Conservation (phyloP, 2,113 vertebrate genomes). For the Scolopax mira region DNA sequence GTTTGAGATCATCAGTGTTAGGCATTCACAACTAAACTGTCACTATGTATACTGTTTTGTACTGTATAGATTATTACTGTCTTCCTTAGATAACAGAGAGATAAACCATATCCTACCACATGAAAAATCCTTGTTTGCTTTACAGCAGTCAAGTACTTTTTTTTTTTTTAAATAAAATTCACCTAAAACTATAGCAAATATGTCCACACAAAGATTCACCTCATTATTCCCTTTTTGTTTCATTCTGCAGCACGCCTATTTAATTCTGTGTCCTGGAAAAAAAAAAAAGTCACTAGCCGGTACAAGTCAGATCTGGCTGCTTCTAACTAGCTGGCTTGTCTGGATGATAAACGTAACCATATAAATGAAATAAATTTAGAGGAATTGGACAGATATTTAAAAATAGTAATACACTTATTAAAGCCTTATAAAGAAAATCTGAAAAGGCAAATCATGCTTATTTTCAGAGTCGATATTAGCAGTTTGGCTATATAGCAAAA, state of each 20-base stretch:
- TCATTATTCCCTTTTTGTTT: neutral
- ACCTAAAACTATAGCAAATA: neutral
- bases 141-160: neutral
- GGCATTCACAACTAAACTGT: neutral
- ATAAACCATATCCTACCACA: neutral
- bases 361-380: neutral
- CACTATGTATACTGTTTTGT: neutral
- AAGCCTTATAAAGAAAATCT: neutral
- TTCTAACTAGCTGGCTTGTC: neutral
- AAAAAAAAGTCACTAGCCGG: neutral
- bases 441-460: neutral
- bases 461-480: neutral
- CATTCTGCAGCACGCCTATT: neutral
- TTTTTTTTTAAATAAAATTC: neutral
- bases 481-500: neutral
- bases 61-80: neutral
- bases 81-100: neutral
- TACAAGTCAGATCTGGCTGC: neutral
- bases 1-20: neutral
- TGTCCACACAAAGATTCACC: neutral
- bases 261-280: neutral
- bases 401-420: neutral
- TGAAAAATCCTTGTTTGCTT: neutral
- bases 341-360: neutral
- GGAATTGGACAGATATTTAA: neutral